These are phyloP conservation scores for Melanargia galathea DNA, from an alignment of 2,888 invertebrate species.

Conservation along the genomic window DNA sequence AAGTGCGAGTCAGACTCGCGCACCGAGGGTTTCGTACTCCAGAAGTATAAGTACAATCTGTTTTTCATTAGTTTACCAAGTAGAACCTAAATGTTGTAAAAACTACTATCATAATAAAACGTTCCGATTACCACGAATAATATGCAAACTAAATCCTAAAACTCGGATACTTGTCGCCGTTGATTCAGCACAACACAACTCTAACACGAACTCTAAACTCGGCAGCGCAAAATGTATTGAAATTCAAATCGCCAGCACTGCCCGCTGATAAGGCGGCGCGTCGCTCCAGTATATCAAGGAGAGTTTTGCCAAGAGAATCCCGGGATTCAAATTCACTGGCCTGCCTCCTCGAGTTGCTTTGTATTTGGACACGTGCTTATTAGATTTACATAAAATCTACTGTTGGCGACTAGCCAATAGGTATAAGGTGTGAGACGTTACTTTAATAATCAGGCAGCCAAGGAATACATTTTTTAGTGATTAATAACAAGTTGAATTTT, in stretches of 20 bases:
- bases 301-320: conserved; percentile 46
- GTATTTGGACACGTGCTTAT: conserved; percentile 31
- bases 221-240: conserved; percentile 48
- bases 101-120: background rate
- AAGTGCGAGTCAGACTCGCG: too few species aligned
- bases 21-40: too few species aligned
- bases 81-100: too few species aligned
- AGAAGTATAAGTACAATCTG: too few species aligned
- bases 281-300: conserved; percentile 58
- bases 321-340: conserved; percentile 34
- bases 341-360: conserved; percentile 34
- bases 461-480: too few species aligned
- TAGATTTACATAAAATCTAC: conserved; percentile 35
- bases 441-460: background rate
- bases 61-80: too few species aligned
- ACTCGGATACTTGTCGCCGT: conserved; percentile 1
- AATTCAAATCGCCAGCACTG: conserved; percentile 56
- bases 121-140: background rate
- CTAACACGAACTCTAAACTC: conserved; percentile 24
- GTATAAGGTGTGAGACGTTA: background rate
- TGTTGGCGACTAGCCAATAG: conserved; percentile 9
- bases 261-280: conserved; percentile 54
- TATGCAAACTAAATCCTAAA: background rate
- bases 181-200: conserved; percentile 25
- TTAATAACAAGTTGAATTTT: too few species aligned